Evolutionary conservation across 2,797 vertebrate species (phyloP).

Genomic region (Microctenopoma lineatum): DNA sequence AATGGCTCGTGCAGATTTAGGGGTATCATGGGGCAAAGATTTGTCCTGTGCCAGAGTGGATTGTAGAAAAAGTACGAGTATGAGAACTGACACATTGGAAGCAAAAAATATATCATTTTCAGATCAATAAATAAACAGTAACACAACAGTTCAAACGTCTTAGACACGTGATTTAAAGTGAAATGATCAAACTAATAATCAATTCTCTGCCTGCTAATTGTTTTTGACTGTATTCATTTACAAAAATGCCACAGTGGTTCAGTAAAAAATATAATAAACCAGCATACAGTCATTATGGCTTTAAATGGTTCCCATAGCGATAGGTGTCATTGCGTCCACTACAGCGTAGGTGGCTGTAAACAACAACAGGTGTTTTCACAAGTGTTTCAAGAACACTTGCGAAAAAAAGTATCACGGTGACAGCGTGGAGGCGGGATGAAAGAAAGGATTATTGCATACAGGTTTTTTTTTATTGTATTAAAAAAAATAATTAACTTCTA

Average conservation of each 20-base stretch:
- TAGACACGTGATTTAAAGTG: not conserved
- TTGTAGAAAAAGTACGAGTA: not conserved
- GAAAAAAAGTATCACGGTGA: not conserved
- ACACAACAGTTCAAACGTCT: not conserved
- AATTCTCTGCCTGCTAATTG: not conserved
- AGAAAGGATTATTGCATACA: not conserved
- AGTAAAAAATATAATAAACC: conserved; percentile 5
- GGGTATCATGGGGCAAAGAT: not conserved
- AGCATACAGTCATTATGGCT: not conserved
- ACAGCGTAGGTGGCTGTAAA: conserved; percentile 8
- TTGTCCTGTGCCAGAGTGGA: not conserved
- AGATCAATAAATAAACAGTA: no score
- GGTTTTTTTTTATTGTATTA: not conserved
- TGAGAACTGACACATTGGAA: not conserved
- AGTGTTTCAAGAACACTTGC: not conserved
- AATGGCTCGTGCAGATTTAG: not conserved
- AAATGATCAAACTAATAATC: not conserved
- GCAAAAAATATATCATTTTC: no score
- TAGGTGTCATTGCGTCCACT: not conserved
- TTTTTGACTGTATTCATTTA: not conserved
- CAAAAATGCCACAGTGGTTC: not conserved
- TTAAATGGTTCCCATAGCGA: conserved; percentile 14
- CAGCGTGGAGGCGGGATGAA: not conserved
- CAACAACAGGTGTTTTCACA: not conserved
- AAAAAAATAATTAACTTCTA: not conserved